A percentile compares a stretch with the other conserved stretches of the same genome.
phyloP scores from a whole-genome alignment of 2,888 invertebrate species.

The Drosophila mettleri region DNA sequence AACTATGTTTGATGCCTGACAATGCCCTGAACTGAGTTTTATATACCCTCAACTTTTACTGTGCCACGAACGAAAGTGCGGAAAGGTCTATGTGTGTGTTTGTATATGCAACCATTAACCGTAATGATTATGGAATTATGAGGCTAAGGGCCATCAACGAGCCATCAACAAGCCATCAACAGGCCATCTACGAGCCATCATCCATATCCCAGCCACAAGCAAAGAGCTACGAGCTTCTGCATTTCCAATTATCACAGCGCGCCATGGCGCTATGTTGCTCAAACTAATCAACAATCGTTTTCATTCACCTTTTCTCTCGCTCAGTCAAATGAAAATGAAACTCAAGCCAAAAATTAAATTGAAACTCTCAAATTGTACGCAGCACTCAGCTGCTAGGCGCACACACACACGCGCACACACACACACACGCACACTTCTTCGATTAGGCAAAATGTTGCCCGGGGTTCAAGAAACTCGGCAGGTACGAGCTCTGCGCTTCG shows the following conservation, averaged over 20 bases:
- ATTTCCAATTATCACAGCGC: slow-evolving; percentile 70
- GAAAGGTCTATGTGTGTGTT: slow-evolving; percentile 26
- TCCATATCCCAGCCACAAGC: slow-evolving; percentile 50
- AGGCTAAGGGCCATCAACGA: slow-evolving; percentile 34
- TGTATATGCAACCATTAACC: slow-evolving; percentile 57
- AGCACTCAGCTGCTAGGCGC: slow-evolving; percentile 27
- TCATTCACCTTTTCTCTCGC: slow-evolving; percentile 50
- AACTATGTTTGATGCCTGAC: slow-evolving; percentile 69
- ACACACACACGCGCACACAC: neutral
- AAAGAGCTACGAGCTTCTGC: slow-evolving; percentile 65
- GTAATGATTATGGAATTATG: slow-evolving; percentile 54
- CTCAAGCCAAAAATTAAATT: slow-evolving; percentile 17
- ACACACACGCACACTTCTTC: slow-evolving; percentile 5
- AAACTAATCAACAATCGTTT: slow-evolving; percentile 48
- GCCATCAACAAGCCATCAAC: slow-evolving; percentile 34
- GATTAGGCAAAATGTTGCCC: slow-evolving; percentile 40
- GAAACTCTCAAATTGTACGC: slow-evolving; percentile 21
- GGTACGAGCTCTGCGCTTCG: slow-evolving; percentile 29
- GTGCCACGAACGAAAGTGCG: slow-evolving; percentile 59
- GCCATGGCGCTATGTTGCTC: slow-evolving; percentile 21
- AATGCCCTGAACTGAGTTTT: slow-evolving; percentile 45
- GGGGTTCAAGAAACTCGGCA: slow-evolving; percentile 65
- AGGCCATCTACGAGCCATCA: slow-evolving; percentile 28
- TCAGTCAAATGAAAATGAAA: slow-evolving; percentile 41
- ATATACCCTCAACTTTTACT: slow-evolving; percentile 54